Conservation (phyloP, 2,113 vertebrate genomes). For the Alces alces region DNA sequence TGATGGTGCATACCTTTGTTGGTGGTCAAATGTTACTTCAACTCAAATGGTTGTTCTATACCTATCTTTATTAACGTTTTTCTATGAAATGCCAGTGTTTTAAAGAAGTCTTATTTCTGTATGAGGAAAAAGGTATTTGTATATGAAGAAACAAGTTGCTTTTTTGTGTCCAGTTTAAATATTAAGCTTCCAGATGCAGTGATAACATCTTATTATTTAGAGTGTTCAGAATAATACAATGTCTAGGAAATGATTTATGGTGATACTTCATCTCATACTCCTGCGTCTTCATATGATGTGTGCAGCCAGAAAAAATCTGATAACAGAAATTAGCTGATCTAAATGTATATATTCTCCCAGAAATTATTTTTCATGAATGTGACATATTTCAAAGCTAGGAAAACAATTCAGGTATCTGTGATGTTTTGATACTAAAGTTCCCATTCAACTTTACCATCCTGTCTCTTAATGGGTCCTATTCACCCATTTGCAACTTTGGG, state of each 20-base stretch:
- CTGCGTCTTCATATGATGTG: not conserved
- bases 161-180: not conserved
- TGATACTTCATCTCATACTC: not conserved
- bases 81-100: not conserved
- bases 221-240: not conserved
- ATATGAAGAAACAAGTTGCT: not conserved
- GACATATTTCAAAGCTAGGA: not conserved
- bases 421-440: not conserved
- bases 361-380: not conserved
- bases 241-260: constrained; percentile 2
- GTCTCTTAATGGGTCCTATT: not conserved
- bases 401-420: not conserved
- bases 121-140: not conserved
- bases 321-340: not conserved
- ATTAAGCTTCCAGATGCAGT: not conserved
- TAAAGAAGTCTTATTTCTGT: constrained; percentile 23
- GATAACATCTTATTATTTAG: not conserved
- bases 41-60: not conserved
- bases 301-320: not conserved
- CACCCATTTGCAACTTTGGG: not conserved
- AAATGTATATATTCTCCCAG: not conserved
- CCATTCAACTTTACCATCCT: not conserved
- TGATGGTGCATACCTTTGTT: not conserved
- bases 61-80: not conserved
- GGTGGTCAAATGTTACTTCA: not conserved